Evolutionary conservation across 2,113 vertebrate genomes (phyloP).

Genomic region (Macrotus californicus): DNA sequence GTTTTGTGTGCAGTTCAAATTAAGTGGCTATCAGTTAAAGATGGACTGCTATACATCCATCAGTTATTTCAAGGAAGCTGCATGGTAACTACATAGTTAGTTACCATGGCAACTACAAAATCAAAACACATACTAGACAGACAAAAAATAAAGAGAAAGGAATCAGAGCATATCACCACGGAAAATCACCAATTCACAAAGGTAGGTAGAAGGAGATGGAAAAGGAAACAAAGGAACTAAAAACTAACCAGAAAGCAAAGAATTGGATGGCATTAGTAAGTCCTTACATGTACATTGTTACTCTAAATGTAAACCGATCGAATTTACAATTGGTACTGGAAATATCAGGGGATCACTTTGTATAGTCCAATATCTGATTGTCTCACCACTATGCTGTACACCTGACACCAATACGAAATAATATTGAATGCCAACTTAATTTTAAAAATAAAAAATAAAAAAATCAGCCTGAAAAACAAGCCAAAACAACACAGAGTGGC

Average conservation of each 20-base stretch:
- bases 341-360: neutral
- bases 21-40: neutral
- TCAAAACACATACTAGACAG: neutral
- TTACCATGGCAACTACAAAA: neutral
- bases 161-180: neutral
- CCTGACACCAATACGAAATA: neutral
- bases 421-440: neutral
- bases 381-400: neutral
- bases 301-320: neutral
- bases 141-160: neutral
- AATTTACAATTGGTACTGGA: neutral
- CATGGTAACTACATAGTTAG: neutral
- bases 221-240: neutral
- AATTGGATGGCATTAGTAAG: neutral
- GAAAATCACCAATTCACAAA: neutral
- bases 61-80: neutral
- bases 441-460: neutral
- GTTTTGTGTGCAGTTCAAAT: neutral
- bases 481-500: neutral
- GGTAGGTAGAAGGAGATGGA: neutral
- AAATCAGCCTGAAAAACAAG: neutral
- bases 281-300: neutral
- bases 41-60: neutral
- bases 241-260: neutral
- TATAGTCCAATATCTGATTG: neutral